phyloP scores from a whole-genome alignment of 2,113 vertebrate genomes.

The Protobothrops mucrosquamatus region DNA sequence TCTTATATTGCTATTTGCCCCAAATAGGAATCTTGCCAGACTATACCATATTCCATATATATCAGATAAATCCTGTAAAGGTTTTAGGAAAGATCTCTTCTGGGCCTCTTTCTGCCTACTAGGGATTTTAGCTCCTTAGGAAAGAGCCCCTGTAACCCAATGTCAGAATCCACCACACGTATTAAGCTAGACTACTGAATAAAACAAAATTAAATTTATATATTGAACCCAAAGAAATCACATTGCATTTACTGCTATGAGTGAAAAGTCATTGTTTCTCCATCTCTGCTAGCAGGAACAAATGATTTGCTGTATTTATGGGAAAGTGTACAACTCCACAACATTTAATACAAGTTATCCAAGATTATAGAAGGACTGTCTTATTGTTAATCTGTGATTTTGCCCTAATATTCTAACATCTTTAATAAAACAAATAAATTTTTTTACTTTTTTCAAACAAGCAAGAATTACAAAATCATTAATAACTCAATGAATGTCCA shows the following conservation, averaged over 20 bases:
- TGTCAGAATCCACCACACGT: neutral
- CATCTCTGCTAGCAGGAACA: neutral
- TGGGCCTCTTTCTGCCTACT: neutral
- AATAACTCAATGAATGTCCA: neutral
- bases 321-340: neutral
- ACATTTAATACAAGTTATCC: neutral
- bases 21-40: neutral
- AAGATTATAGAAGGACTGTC: neutral
- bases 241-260: neutral
- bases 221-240: neutral
- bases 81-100: neutral
- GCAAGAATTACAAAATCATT: neutral
- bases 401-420: neutral
- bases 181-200: neutral
- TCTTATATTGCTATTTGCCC: neutral
- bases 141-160: neutral
- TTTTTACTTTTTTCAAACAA: neutral
- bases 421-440: neutral
- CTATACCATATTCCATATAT: neutral
- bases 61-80: neutral
- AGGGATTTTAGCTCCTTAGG: neutral
- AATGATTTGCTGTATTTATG: neutral
- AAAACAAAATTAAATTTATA: neutral
- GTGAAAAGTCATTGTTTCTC: neutral
- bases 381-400: neutral